These are phyloP conservation scores for Ascaphus truei DNA, from an alignment of 2,113 vertebrate species.

Conservation along the genomic window DNA sequence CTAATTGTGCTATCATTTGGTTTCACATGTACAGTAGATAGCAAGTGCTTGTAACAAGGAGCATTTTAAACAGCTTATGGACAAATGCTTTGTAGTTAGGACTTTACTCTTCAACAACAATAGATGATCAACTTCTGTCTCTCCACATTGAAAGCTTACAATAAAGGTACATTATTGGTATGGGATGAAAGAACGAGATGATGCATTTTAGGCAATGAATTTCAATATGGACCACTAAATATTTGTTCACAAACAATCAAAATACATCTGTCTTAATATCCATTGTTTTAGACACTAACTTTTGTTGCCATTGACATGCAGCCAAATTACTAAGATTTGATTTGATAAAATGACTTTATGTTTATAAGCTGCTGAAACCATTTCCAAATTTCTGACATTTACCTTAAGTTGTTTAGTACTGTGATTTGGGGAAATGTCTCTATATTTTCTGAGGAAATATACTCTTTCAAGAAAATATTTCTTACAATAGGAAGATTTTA, in stretches of 20 bases:
- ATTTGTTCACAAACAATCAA: neutral
- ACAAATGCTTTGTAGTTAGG: neutral
- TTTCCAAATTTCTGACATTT: too few species aligned
- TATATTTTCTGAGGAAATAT: too few species aligned
- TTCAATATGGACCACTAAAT: neutral
- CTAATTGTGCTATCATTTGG: neutral
- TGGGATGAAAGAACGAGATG: neutral
- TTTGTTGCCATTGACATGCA: neutral
- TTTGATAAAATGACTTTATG: neutral
- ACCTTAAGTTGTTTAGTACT: too few species aligned
- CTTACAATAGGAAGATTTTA: neutral
- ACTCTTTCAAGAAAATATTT: too few species aligned
- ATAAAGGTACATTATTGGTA: neutral
- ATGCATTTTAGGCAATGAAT: neutral
- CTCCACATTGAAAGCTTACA: neutral
- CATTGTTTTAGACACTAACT: neutral
- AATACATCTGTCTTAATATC: neutral
- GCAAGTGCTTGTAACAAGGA: neutral
- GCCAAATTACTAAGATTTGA: neutral
- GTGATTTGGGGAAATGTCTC: too few species aligned
- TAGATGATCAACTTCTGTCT: constrained; percentile 35
- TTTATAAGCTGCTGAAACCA: too few species aligned
- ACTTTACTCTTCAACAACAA: constrained; percentile 1
- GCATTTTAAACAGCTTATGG: neutral
- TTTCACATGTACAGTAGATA: constrained; percentile 11